A percentile compares a stretch with the other conserved stretches of the same genome.
Evolutionary conservation across 2,888 invertebrate species (phyloP).

Genomic region (Cephus spinipes): DNA sequence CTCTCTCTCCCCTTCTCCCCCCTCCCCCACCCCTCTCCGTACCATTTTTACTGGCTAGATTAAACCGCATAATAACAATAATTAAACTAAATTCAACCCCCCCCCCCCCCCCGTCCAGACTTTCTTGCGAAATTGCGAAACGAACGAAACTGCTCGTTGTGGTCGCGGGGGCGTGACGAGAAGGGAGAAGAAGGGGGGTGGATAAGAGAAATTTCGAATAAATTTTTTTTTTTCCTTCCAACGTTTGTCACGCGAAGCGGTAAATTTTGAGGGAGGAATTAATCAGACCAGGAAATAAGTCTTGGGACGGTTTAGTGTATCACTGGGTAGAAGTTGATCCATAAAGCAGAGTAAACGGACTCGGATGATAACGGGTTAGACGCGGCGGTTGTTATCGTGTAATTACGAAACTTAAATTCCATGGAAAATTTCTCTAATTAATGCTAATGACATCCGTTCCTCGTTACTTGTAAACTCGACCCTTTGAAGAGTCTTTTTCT

Average conservation of each 20-base stretch:
- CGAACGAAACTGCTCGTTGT: no score
- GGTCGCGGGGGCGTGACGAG: no score
- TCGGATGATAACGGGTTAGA: slow-evolving; percentile 30
- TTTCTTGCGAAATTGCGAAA: no score
- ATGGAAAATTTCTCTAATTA: slow-evolving; percentile 52
- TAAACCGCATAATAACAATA: neutral
- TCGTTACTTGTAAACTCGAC: slow-evolving; percentile 30
- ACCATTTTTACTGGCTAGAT: slow-evolving; percentile 26
- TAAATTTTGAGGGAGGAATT: no score
- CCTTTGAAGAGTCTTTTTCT: neutral
- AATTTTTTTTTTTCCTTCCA: no score
- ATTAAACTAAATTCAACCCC: no score
- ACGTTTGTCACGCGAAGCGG: no score
- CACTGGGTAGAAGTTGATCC: slow-evolving; percentile 38
- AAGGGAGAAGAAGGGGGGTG: no score
- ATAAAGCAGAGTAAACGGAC: slow-evolving; percentile 33
- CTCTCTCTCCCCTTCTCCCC: slow-evolving; percentile 25
- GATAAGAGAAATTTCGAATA: no score
- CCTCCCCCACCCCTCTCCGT: slow-evolving; percentile 30
- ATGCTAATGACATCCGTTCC: slow-evolving; percentile 47
- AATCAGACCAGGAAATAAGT: no score
- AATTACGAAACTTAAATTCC: slow-evolving; percentile 57
- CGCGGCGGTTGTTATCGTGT: slow-evolving; percentile 50
- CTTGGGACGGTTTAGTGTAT: slow-evolving; percentile 24
- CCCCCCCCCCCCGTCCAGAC: no score